These are phyloP conservation scores for Lytechinus variegatus DNA, from an alignment of 35 echinoderm and acorn worm genomes.

Conservation along the genomic window DNA sequence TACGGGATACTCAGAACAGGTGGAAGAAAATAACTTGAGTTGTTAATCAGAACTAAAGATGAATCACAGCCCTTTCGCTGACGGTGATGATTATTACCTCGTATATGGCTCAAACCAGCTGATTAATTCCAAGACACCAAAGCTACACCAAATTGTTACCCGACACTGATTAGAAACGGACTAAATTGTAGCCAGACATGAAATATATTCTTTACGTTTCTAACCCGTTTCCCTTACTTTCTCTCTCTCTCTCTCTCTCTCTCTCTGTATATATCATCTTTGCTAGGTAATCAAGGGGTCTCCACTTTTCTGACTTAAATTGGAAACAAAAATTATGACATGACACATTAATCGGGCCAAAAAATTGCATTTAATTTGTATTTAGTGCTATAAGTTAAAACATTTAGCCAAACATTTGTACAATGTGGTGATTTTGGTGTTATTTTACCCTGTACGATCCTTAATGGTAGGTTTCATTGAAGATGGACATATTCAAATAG, in stretches of 20 bases:
- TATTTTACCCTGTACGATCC: too few relatives aligned
- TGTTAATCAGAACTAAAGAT: not conserved
- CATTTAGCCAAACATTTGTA: too few relatives aligned
- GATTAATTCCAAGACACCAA: not conserved
- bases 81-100: not conserved
- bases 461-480: too few relatives aligned
- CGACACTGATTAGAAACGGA: not conserved
- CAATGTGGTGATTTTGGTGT: too few relatives aligned
- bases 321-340: not conserved
- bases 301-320: not conserved
- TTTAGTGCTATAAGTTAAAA: too few relatives aligned
- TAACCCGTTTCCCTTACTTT: not conserved
- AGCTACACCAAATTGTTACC: not conserved
- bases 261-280: not conserved
- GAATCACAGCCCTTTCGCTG: not conserved
- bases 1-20: not conserved
- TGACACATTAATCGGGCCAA: not conserved
- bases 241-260: conserved; percentile 14
- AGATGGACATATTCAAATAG: too few relatives aligned
- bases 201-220: too few relatives aligned
- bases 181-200: not conserved
- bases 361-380: not conserved
- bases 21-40: not conserved
- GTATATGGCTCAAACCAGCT: not conserved
- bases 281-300: not conserved